Percentiles rank a stretch among this genome's conserved stretches.
These are phyloP conservation scores for Bellardia pandia DNA, from an alignment of 2,888 invertebrate genomes.

Conservation along the genomic window DNA sequence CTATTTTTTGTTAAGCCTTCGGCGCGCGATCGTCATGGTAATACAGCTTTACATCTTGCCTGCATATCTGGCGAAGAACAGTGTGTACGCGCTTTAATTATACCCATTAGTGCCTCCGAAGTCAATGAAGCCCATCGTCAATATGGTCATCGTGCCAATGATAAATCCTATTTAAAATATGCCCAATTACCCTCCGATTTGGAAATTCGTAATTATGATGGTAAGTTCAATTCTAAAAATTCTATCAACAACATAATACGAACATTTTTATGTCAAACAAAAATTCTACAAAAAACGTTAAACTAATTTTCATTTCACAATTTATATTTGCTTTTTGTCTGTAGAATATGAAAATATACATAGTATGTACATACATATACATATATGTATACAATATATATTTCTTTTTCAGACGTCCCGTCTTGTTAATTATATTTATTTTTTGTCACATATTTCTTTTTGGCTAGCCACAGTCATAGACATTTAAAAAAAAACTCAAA, in stretches of 20 bases:
- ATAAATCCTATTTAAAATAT: constrained; percentile 80
- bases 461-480: constrained; percentile 75
- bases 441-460: constrained; percentile 54
- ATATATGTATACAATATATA: no score
- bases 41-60: constrained; percentile 94
- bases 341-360: not conserved
- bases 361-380: no score
- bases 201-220: constrained; percentile 93
- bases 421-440: constrained; percentile 46
- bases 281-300: not conserved
- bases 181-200: constrained; percentile 86
- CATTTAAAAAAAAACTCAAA: constrained; percentile 54
- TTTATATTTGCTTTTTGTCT: not conserved
- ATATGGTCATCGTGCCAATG: constrained; percentile 83
- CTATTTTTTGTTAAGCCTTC: constrained; percentile 83
- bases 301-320: not conserved
- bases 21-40: constrained; percentile 90
- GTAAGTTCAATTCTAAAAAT: constrained; percentile 85
- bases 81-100: constrained; percentile 90
- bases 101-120: constrained; percentile 86
- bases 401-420: constrained; percentile 61
- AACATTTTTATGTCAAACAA: not conserved
- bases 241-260: not conserved
- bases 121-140: constrained; percentile 83
- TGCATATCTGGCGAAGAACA: constrained; percentile 88